These are phyloP conservation scores for Micropterix aruncella DNA, from an alignment of 2,888 invertebrate genomes.

Conservation along the genomic window DNA sequence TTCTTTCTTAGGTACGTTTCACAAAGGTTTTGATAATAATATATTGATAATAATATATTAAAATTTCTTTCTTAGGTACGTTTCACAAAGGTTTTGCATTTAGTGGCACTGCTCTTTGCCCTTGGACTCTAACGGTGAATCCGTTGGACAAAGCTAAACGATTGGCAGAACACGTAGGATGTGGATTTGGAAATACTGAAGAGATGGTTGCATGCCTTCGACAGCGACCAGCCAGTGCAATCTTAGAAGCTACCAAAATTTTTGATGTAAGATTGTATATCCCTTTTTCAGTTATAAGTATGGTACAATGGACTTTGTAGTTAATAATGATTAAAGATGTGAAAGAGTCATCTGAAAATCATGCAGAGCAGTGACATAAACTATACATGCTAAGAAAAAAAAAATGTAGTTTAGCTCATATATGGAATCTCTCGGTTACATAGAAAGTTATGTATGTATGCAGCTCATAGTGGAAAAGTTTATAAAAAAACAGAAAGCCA, in stretches of 20 bases:
- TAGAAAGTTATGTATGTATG: too few relatives aligned
- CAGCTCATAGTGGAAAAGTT: too few relatives aligned
- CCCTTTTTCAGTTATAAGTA: too few relatives aligned
- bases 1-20: not conserved
- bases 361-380: too few relatives aligned
- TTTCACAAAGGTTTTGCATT: slow-evolving; percentile 18
- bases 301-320: too few relatives aligned
- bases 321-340: too few relatives aligned
- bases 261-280: not conserved
- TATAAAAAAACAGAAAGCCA: too few relatives aligned
- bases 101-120: slow-evolving; percentile 18
- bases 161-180: slow-evolving; percentile 16
- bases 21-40: not conserved
- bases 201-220: slow-evolving; percentile 17
- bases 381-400: too few relatives aligned
- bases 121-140: slow-evolving; percentile 16
- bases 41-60: too few relatives aligned
- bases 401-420: too few relatives aligned
- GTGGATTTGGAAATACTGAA: slow-evolving; percentile 13
- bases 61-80: slow-evolving; percentile 12
- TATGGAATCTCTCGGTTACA: too few relatives aligned
- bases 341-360: too few relatives aligned
- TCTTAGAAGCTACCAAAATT: slow-evolving; percentile 11
- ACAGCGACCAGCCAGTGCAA: slow-evolving; percentile 14
- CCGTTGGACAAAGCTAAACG: slow-evolving; percentile 14